Percentiles rank a stretch among this genome's conserved stretches.
Evolutionary conservation across 2,113 vertebrate species (phyloP).

Genomic region (Ochotona princeps): DNA sequence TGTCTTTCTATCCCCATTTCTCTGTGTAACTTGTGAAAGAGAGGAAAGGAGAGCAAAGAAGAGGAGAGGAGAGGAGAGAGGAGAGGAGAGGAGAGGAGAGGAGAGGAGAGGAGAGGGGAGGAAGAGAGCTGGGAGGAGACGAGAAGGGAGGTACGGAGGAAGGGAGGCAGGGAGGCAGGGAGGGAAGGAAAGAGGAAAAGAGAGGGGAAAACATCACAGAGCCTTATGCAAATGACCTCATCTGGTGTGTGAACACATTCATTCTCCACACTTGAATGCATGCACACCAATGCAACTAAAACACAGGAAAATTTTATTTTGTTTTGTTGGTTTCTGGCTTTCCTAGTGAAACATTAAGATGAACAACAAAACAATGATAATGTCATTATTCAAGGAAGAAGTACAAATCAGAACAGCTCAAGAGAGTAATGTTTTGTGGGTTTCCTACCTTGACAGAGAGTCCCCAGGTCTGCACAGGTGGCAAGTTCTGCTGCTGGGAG

Average conservation of each 20-base stretch:
- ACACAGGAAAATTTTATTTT: constrained; percentile 68
- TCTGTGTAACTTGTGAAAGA: too few species aligned
- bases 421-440: background rate
- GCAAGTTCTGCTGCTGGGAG: constrained; percentile 85
- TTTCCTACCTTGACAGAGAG: constrained; percentile 94
- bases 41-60: too few species aligned
- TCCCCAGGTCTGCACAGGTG: constrained; percentile 89
- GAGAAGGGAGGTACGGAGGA: too few species aligned
- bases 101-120: too few species aligned
- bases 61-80: too few species aligned
- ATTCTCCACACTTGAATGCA: constrained; percentile 45
- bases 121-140: too few species aligned
- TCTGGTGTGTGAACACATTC: constrained; percentile 65
- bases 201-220: background rate
- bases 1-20: too few species aligned
- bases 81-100: too few species aligned
- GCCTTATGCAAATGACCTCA: constrained; percentile 67
- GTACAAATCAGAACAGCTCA: background rate
- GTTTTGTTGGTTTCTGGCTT: constrained; percentile 61
- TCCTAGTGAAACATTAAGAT: constrained; percentile 50
- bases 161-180: too few species aligned
- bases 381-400: background rate
- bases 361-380: constrained; percentile 50
- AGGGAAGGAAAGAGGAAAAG: too few species aligned
- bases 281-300: constrained; percentile 64